Base-by-base conservation (phyloP, 2,113 vertebrate genomes). In the Lophura nycthemera region DNA sequence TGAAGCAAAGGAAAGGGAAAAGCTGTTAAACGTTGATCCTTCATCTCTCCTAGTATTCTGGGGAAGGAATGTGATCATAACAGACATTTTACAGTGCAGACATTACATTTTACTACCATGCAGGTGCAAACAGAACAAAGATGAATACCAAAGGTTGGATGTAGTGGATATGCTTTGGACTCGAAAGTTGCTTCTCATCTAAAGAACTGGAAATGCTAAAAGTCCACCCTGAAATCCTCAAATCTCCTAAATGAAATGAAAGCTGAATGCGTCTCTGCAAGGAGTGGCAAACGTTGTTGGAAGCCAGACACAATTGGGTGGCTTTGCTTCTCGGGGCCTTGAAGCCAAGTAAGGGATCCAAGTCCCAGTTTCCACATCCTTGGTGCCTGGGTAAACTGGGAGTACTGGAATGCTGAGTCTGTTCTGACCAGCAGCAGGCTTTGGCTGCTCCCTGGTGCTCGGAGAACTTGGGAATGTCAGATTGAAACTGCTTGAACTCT, bases 391-490 rank as follows among this genome's bases (percentile, higher is more conserved):
- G 63, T 70, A 73, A 57, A 3, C 8, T 4, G 38, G 32, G 52
- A 30, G 30, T 80, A 30, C 40, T 7, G 7, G 30, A 17, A 29
- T 40, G 43, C 36, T 13, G 8, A 3, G 18, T 47, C 10, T 0
- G 60, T 2, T 38, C 34, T 5, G 34, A 29, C 24, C 0, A 54
- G 47, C 6, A 14, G 1, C 3, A 0, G 24, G 6, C 59, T 42
- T 18, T 70, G 72, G 72, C 2, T 20, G 29, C 50, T 80, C 42
- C 38, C 14, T 5, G 2, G 14, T 16, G 2, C 34, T 45, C 24
- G 25, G 38, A 3, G 7, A 45, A 71, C 42, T 56, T 11, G 3
- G 3, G 45, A 24, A 17, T 32, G 30, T 43, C 38, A 67, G 8
- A 13, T 81, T 50, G 38, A 13, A 54, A 86, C 47, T 32, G 20